These are phyloP conservation scores for Tenebrosternarchus preto DNA, from an alignment of 2,113 vertebrate species.

Conservation along the genomic window DNA sequence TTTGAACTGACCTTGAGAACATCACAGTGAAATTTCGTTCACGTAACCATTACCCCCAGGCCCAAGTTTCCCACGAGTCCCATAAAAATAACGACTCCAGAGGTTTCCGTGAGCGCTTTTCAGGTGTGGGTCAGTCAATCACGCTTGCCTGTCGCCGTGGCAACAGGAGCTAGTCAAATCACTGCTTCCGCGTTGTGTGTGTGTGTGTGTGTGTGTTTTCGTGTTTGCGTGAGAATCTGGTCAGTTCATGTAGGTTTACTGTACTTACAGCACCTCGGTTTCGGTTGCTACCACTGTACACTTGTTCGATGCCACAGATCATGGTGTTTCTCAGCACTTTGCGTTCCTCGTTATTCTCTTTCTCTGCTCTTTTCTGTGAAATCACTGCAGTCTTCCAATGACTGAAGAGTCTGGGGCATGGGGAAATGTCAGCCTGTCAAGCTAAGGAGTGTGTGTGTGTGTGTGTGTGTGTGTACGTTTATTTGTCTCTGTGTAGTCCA, in stretches of 20 bases:
- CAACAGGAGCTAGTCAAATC: constrained; percentile 52
- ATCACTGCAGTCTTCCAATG: constrained; percentile 34
- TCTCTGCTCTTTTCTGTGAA: background rate
- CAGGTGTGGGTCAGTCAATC: constrained; percentile 49
- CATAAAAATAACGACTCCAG: constrained; percentile 55
- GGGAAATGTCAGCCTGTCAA: constrained; percentile 41
- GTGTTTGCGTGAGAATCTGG: background rate
- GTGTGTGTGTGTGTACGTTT: background rate
- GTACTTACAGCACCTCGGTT: no score
- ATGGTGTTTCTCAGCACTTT: no score
- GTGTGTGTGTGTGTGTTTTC: constrained; percentile 2
- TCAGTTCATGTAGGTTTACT: no score
- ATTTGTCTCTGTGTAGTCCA: no score
- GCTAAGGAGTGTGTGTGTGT: constrained; percentile 39
- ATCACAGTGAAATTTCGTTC: constrained; percentile 31
- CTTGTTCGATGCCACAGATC: no score
- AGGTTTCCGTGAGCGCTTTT: constrained; percentile 46
- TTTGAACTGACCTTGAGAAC: constrained; percentile 50
- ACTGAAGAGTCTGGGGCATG: constrained; percentile 13
- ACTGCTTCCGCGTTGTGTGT: constrained; percentile 28
- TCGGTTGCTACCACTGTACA: no score
- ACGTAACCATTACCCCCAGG: constrained; percentile 28
- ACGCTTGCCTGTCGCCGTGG: constrained; percentile 47
- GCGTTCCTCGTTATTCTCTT: background rate
- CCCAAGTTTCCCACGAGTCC: constrained; percentile 44